phyloP scores from a whole-genome alignment of 2,888 invertebrate species.

The Sicus ferrugineus region DNA sequence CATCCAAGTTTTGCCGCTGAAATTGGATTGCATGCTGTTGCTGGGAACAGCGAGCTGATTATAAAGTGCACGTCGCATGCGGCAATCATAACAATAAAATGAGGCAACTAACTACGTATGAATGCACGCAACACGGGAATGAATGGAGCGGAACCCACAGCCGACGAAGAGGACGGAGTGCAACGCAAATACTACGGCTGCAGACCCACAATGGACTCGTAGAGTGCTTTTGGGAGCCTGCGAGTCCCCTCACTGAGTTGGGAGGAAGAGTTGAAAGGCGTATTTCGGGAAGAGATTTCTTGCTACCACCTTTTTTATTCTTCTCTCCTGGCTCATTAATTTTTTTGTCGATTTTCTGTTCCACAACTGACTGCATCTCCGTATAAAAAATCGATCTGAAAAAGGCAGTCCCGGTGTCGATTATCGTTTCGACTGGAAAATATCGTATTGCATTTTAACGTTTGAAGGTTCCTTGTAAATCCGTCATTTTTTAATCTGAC shows the following conservation, averaged over 20 bases:
- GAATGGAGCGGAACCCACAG: not conserved
- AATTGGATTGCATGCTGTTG: slow-evolving; percentile 22
- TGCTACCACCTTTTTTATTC: no score
- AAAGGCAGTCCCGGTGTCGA: no score
- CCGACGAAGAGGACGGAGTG: not conserved
- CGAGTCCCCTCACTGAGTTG: not conserved
- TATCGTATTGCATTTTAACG: no score
- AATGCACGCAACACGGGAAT: slow-evolving; percentile 7
- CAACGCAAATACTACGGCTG: no score
- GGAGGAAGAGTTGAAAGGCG: no score
- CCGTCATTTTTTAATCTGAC: no score
- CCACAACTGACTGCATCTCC: no score
- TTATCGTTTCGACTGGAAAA: no score
- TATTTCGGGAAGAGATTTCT: no score
- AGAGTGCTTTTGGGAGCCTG: not conserved
- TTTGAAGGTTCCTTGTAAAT: no score
- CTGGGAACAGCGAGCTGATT: slow-evolving; percentile 20
- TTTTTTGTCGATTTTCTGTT: not conserved
- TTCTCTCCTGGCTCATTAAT: no score
- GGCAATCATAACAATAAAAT: slow-evolving; percentile 61
- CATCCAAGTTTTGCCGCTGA: not conserved
- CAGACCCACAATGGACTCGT: not conserved
- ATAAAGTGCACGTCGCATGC: slow-evolving; percentile 40
- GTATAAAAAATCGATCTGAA: no score
- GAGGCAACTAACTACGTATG: slow-evolving; percentile 58